Conservation (phyloP, 53 echinoderm and acorn worm species). For the Patiria pectinifera region DNA sequence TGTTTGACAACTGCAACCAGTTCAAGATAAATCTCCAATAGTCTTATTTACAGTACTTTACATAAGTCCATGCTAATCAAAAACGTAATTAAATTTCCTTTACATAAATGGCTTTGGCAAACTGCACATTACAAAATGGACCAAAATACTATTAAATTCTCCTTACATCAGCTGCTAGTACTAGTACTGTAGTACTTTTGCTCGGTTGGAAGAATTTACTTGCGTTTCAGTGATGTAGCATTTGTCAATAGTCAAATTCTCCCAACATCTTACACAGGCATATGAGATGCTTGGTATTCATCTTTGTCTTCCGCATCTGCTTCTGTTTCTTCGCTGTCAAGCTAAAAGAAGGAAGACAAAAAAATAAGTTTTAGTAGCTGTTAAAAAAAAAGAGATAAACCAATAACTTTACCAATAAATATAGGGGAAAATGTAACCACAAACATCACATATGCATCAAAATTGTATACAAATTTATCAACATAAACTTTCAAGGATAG, state of each 20-base stretch:
- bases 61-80: neutral
- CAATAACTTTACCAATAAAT: too few relatives aligned
- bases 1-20: neutral
- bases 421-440: too few relatives aligned
- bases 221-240: neutral
- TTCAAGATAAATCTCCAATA: neutral
- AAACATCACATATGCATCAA: too few relatives aligned
- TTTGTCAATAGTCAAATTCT: neutral
- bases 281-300: conserved; percentile 84
- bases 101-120: neutral
- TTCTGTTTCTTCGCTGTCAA: conserved; percentile 81
- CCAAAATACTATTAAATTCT: neutral
- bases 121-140: neutral
- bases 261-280: conserved; percentile 65
- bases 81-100: neutral
- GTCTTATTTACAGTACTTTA: neutral
- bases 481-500: too few relatives aligned
- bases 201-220: neutral
- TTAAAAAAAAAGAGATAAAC: too few relatives aligned
- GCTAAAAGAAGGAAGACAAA: conserved; percentile 55
- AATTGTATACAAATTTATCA: too few relatives aligned
- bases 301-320: conserved; percentile 76
- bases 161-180: neutral
- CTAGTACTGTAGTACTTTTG: neutral
- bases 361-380: too few relatives aligned